Evolutionary conservation across 2,888 invertebrate species (phyloP), one percentile per base, ranked within the genome.

Genomic region (Hypsopygia costalis): DNA sequence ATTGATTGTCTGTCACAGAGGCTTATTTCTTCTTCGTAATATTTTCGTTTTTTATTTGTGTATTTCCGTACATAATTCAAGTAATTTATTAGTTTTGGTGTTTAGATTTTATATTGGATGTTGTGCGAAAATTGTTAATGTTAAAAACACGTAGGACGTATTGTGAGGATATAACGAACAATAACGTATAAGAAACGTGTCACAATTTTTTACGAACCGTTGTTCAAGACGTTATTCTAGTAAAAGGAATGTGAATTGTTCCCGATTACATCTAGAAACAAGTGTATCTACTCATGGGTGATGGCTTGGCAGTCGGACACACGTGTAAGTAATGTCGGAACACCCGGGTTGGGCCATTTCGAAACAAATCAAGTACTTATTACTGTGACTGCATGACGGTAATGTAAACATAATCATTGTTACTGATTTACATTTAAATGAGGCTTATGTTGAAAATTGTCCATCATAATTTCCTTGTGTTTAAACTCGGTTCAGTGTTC

Each of bases 271-370:
- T 74, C 74, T 67, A 68, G 65, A 70, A 80, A 79, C 71, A 79
- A 81, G 86, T 85, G 69, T 40, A 76, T 70, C 72, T 79, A 80
- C 86, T 79, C 81, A 87, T 88, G 87, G 87, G 87, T 87, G 79
- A 88, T 88, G 88, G 88, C 88, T 87, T 88, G 88, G 88, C 88
- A 87, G 78, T 80, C 82, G 79, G 88, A 87, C 77, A 81, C 83
- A 70, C 87, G 83, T 82, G 88, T 88, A 77, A 81, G 88, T 80
- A 50, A 36, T 41, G 36, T 45, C 48, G 47, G 40, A 43, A 44
- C 39, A 40, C 42, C 49, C 27, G 46, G 11, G 27, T 20, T 12
- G 9, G n/a, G 11, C 11, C 6, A 10, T 11, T 25, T 38, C 21
- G 9, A 36, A 36, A 16, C 29, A 29, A 36, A 29, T 36, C n/a